Conservation (phyloP, 2,113 vertebrate species). For the Ptilonorhynchus violaceus region DNA sequence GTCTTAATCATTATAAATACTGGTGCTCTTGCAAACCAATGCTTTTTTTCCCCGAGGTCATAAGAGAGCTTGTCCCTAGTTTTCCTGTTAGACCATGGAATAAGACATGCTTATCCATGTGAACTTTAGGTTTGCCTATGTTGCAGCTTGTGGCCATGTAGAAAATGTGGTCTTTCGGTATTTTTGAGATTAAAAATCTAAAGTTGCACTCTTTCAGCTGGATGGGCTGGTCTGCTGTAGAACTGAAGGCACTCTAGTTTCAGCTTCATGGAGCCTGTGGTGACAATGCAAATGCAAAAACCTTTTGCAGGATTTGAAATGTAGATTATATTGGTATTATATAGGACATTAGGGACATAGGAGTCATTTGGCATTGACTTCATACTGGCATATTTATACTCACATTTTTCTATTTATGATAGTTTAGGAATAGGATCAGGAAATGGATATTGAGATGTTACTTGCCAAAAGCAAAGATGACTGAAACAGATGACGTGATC, state of each 20-base stretch:
- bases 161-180: not conserved
- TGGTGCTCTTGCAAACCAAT: not conserved
- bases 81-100: not conserved
- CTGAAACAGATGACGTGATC: constrained; percentile 1
- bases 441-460: not conserved
- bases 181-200: not conserved
- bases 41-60: not conserved
- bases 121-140: not conserved
- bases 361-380: constrained; percentile 37
- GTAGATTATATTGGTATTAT: not conserved
- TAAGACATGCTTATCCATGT: not conserved
- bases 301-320: not conserved
- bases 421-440: constrained; percentile 36
- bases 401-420: constrained; percentile 34
- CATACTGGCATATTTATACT: constrained; percentile 13
- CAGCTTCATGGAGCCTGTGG: not conserved
- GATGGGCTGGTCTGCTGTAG: fast-evolving
- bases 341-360: not conserved
- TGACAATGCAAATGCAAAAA: not conserved
- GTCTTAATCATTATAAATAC: not conserved
- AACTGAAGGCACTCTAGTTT: not conserved
- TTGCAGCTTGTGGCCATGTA: not conserved
- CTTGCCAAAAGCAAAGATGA: constrained; percentile 43
- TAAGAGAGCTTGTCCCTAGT: not conserved
- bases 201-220: not conserved